Evolutionary conservation across 2,113 vertebrate genomes (phyloP), one percentile per base, ranked within the genome.

Genomic region (Nipponia nippon): DNA sequence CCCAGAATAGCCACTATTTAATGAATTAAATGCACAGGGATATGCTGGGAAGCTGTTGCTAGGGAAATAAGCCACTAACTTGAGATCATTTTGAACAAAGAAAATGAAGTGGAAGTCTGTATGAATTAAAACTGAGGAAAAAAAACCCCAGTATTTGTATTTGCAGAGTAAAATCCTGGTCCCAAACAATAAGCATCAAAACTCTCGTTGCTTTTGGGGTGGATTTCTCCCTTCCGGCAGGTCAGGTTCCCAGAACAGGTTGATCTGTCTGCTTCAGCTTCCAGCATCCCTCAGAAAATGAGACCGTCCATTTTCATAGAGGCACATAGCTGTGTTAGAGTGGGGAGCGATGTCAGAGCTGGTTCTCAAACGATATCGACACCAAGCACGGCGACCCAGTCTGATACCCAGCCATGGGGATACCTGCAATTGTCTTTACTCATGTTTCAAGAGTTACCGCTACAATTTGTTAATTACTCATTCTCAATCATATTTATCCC

Each of bases 371-470:
- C 2, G 10, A 0, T 40, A 38, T 3, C 9, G 10, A 3, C 58
- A 18, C 11, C 65, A 8, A 32, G 25, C 12, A 4, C 5, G 1
- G 46, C 0, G 3, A 30, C 61, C 40, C 86, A 6, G 10, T 7
- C 40, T 34, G 73, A 11, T 9, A 58, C 36, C 29, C 55, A 44
- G 34, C 22, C 32, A 1, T 3, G 3, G 36, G 14, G 72, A 32
- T 2, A 21, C 47, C 65, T 47, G 58, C 19, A 3, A 22, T 2
- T 44, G 6, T 19, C 63, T 46, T 59, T 19, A 40, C 50, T 56
- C 3, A 3, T 1, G 1, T 56, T 67, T 62, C n/a, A 27, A 59
- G 42, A 27, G 29, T 34, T 55, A 26, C 4, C 2, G 0, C 27
- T 52, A 15, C 65, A 7, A 16, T 30, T 46, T 61, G 40, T 63